A percentile compares a stretch with the other conserved stretches of the same genome.
Evolutionary conservation across 2,888 invertebrate species (phyloP).

Genomic region (Erebia epiphron): DNA sequence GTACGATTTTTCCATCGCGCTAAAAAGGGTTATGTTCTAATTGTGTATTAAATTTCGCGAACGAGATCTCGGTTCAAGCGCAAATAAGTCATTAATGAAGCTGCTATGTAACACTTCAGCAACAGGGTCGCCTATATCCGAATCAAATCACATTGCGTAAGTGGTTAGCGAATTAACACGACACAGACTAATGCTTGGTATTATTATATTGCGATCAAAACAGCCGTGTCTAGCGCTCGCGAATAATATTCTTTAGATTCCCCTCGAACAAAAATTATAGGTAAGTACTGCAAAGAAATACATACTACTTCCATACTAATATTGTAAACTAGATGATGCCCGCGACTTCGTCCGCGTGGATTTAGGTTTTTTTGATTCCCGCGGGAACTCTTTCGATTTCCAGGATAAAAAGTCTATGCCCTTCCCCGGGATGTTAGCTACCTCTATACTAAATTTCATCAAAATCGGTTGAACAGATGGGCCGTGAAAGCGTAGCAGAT

Average conservation of each 20-base stretch:
- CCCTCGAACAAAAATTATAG: background rate
- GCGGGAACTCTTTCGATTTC: too few relatives aligned
- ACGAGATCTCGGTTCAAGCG: slow-evolving; percentile 1
- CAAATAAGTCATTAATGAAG: slow-evolving; percentile 3
- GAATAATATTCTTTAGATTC: background rate
- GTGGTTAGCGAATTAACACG: slow-evolving; percentile 9
- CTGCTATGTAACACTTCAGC: slow-evolving; percentile 8
- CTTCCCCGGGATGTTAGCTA: too few relatives aligned
- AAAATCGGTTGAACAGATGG: too few relatives aligned
- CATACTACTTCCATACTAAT: too few relatives aligned
- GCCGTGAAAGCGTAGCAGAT: too few relatives aligned
- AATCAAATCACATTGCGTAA: slow-evolving; percentile 19
- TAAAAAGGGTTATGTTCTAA: background rate
- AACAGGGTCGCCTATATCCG: slow-evolving; percentile 19
- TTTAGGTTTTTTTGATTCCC: too few relatives aligned
- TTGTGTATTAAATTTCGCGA: background rate
- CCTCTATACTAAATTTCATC: too few relatives aligned
- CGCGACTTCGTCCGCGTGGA: too few relatives aligned
- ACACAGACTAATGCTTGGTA: slow-evolving; percentile 12
- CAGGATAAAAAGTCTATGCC: too few relatives aligned
- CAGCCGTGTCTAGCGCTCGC: background rate
- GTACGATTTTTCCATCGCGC: too few relatives aligned
- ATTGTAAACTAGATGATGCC: too few relatives aligned
- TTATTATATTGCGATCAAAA: slow-evolving; percentile 5
- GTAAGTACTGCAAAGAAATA: too few relatives aligned